A percentile compares a stretch with the other conserved stretches of the same genome.
phyloP scores from a whole-genome alignment of 2,797 vertebrate genomes.

The Protonibea diacanthus region DNA sequence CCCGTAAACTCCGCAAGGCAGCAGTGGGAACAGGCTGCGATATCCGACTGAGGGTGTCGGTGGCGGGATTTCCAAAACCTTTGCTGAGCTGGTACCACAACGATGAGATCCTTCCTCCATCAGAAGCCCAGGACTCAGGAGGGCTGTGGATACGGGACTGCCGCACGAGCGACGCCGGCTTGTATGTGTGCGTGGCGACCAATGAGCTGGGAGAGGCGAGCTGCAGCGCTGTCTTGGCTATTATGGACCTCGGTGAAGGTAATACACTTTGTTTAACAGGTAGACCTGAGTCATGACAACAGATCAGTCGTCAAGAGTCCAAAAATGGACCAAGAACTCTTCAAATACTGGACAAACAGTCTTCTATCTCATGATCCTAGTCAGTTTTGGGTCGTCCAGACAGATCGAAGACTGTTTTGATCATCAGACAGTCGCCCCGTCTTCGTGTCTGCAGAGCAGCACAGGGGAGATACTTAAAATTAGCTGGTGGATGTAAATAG shows the following conservation, averaged over 20 bases:
- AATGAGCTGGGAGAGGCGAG: conserved; percentile 88
- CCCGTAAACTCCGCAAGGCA: conserved; percentile 89
- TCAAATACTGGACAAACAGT: background rate
- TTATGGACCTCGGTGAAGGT: conserved; percentile 94
- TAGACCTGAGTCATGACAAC: background rate
- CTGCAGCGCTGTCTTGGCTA: conserved; percentile 89
- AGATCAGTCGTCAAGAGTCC: background rate
- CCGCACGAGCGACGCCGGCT: conserved; percentile 86
- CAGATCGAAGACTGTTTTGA: conserved; percentile 34
- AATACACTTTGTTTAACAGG: conserved; percentile 52
- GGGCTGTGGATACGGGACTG: conserved; percentile 93
- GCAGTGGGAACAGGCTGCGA: conserved; percentile 90
- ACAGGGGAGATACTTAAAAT: conserved; percentile 39
- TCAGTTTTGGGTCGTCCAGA: conserved; percentile 7
- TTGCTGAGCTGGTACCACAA: conserved; percentile 91
- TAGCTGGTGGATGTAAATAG: conserved; percentile 48
- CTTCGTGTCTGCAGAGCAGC: conserved; percentile 22
- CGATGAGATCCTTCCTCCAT: conserved; percentile 78
- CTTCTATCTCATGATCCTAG: background rate
- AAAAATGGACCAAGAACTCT: background rate
- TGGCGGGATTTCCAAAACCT: conserved; percentile 87
- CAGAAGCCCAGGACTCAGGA: conserved; percentile 84
- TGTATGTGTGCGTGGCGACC: conserved; percentile 92
- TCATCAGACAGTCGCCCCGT: conserved; percentile 19
- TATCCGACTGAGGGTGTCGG: conserved; percentile 90